Conservation (phyloP, 92 coral and sea anemone genomes). For the Zoanthus sansibaricus region DNA sequence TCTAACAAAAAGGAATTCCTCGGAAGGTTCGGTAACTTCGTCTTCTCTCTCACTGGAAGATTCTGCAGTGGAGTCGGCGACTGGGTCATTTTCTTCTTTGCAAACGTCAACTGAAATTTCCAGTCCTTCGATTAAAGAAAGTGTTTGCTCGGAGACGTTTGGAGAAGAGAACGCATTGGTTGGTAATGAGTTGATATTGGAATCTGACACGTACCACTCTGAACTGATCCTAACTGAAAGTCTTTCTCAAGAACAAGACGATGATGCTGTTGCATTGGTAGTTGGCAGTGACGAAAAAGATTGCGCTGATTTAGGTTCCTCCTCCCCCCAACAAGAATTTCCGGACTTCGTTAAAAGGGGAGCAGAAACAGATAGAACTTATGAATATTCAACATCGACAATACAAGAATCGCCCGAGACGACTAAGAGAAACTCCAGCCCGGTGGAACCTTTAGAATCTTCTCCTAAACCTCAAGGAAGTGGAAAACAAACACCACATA, state of each 20-base stretch:
- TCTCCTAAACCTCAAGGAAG: constrained; percentile 54
- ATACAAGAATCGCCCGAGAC: background rate
- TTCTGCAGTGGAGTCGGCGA: constrained; percentile 72
- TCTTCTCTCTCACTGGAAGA: constrained; percentile 69
- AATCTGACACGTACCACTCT: background rate
- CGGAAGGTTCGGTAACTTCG: constrained; percentile 63
- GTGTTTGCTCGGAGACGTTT: constrained; percentile 16
- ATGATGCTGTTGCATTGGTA: background rate
- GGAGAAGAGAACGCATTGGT: background rate
- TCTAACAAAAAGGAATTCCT: constrained; percentile 13
- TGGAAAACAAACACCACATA: constrained; percentile 76
- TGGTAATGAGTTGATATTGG: background rate
- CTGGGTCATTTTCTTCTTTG: constrained; percentile 44
- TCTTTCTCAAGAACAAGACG: background rate
- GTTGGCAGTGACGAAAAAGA: constrained; percentile 5
- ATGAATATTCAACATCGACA: constrained; percentile 43
- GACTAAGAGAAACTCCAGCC: background rate
- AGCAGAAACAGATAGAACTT: constrained; percentile 22
- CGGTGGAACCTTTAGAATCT: constrained; percentile 65
- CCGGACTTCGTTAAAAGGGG: too few species aligned
- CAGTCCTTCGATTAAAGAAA: constrained; percentile 46
- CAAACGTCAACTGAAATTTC: constrained; percentile 59
- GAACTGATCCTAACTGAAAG: background rate
- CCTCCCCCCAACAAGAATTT: constrained; percentile 7
- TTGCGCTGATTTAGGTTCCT: constrained; percentile 48